Base-by-base conservation (phyloP, 2,113 vertebrate species). In the Pollachius pollachius region DNA sequence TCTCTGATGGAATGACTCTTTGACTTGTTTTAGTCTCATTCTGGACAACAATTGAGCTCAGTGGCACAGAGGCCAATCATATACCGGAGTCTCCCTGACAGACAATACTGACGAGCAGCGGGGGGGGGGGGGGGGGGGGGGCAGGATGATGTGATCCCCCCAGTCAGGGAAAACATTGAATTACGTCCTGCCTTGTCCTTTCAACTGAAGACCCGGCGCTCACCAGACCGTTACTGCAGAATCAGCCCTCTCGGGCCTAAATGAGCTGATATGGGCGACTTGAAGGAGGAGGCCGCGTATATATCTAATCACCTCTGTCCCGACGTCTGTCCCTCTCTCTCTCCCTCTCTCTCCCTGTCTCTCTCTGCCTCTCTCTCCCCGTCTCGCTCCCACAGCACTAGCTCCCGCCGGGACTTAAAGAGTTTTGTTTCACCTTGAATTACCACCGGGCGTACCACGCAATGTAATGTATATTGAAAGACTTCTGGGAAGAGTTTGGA, bases 381-480 rank as follows among this genome's bases (percentile, higher is more conserved):
- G 30, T 72, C 60, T 62, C 71, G 65, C 57, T 48, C 41, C 41
- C 41, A 9, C 41, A 48, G 41, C 41, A 48, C 41, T 9, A 60
- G 73, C 75, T 67, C 70, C 74, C 85, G 62, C 69, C 68, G 12
- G 80, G 78, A 80, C 84, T 87, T 77, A 76, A 84, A 84, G 85
- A 81, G 82, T 84, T 88, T 87, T 81, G 83, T 87, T 92, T 91
- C 84, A 88, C 87, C 85, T 88, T 89, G 77, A 85, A 91, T 90
- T 89, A 88, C 77, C 76, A 77, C 66, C 72, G 66, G 21, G 60
- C 67, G 64, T 74, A 77, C 72, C 59, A 68, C 63, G 71, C 74
- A 76, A 79, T 85, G 83, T 89, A 89, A 88, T 89, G 83, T 76
- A 87, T 88, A 87, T 91, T 85, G 85, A 90, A 86, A 75, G 78